phyloP scores from a whole-genome alignment of 2,888 invertebrate species.

The Stenurella melanura region DNA sequence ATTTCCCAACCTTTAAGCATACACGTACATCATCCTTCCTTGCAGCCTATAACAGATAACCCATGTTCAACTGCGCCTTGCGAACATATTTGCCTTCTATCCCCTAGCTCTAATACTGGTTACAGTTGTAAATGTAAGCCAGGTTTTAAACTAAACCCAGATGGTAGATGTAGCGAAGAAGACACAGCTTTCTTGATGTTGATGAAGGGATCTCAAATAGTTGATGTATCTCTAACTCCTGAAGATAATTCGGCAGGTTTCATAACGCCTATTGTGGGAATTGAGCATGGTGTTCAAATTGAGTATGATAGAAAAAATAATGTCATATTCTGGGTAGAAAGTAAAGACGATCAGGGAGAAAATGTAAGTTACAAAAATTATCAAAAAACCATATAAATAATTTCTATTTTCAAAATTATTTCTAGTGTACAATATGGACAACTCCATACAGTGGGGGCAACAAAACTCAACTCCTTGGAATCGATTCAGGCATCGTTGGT shows the following conservation, averaged over 20 bases:
- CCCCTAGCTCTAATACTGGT: slow-evolving; percentile 81
- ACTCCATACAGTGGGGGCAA: slow-evolving; percentile 92
- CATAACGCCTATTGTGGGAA: slow-evolving; percentile 90
- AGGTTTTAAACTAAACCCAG: slow-evolving; percentile 82
- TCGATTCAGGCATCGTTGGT: slow-evolving; percentile 90
- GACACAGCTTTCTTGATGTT: slow-evolving; percentile 93
- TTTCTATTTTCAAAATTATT: slow-evolving; percentile 35
- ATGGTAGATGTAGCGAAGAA: slow-evolving; percentile 87
- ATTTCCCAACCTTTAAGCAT: slow-evolving; percentile 97
- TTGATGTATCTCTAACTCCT: slow-evolving; percentile 86
- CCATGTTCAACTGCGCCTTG: slow-evolving; percentile 88
- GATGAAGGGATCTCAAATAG: slow-evolving; percentile 90
- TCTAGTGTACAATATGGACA: slow-evolving; percentile 87
- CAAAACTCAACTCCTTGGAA: slow-evolving; percentile 86
- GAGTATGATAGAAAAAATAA: slow-evolving; percentile 94
- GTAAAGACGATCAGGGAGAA: slow-evolving; percentile 84
- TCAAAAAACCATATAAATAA: background rate
- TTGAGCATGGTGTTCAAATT: slow-evolving; percentile 90
- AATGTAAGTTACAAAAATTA: slow-evolving; percentile 70
- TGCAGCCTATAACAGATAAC: slow-evolving; percentile 87
- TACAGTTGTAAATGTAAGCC: slow-evolving; percentile 95
- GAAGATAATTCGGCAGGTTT: slow-evolving; percentile 86
- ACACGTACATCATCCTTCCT: slow-evolving; percentile 94
- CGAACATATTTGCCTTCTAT: slow-evolving; percentile 93
- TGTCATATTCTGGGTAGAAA: slow-evolving; percentile 91